phyloP scores from a whole-genome alignment of 2,113 vertebrate genomes.

The Pipra filicauda region DNA sequence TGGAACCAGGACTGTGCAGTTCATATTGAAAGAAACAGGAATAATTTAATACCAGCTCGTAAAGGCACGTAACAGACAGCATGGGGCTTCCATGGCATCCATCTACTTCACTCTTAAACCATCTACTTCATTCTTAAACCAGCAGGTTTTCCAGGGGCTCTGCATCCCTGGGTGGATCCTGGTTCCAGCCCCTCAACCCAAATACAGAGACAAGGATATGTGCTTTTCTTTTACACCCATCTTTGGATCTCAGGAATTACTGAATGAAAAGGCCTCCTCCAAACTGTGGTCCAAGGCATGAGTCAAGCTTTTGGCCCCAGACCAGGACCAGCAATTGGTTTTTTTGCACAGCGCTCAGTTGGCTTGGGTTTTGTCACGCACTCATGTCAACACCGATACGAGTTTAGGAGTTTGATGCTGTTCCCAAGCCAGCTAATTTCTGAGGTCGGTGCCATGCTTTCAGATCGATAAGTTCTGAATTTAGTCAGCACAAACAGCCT shows the following conservation, averaged over 20 bases:
- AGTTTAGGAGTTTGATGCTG: background rate
- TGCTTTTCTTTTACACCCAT: background rate
- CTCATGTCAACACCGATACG: background rate
- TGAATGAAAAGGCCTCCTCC: conserved; percentile 26
- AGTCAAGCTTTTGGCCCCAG: conserved; percentile 22
- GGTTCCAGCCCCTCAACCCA: background rate
- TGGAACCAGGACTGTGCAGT: background rate
- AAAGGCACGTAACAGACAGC: background rate
- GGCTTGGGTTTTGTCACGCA: background rate
- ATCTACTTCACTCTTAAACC: background rate
- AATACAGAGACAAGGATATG: accelerated
- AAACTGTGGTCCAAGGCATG: background rate
- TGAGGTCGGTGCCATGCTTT: background rate
- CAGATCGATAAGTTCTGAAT: background rate
- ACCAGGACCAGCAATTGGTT: background rate
- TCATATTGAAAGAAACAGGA: background rate
- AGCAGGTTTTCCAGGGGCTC: background rate
- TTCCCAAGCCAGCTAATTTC: background rate
- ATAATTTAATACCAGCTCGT: background rate
- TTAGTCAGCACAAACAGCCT: conserved; percentile 51
- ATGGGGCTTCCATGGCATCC: background rate
- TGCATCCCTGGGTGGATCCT: background rate
- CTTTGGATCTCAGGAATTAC: background rate
- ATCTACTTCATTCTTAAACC: background rate
- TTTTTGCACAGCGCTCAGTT: background rate